These are phyloP conservation scores for Orius laevigatus DNA, from an alignment of 1,140 invertebrate genomes.

Conservation along the genomic window DNA sequence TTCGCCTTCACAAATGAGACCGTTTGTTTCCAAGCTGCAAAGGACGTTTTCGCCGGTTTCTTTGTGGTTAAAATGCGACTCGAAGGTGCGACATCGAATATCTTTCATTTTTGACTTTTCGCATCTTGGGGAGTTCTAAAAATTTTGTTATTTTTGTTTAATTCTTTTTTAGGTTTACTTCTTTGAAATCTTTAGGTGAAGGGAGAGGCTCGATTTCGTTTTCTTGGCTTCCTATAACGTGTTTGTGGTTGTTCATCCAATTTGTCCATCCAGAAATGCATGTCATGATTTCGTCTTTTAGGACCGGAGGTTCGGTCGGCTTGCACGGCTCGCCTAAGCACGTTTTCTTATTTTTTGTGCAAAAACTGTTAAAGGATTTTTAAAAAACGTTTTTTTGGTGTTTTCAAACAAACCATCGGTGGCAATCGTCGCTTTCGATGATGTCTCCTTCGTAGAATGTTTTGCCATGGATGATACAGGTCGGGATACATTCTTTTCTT, in stretches of 20 bases:
- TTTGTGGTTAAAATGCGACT: constrained; percentile 39
- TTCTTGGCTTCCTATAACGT: constrained; percentile 24
- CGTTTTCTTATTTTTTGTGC: constrained; percentile 44
- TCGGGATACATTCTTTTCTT: constrained; percentile 44
- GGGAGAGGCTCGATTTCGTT: constrained; percentile 47
- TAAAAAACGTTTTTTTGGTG: constrained; percentile 3
- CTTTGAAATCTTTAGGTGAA: constrained; percentile 27
- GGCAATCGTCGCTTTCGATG: constrained; percentile 54
- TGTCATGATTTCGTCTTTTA: constrained; percentile 25
- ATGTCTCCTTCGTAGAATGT: constrained; percentile 59
- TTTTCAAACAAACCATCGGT: constrained; percentile 41
- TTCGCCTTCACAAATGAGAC: constrained; percentile 42
- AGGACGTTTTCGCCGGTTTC: constrained; percentile 52
- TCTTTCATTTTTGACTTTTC: constrained; percentile 43
- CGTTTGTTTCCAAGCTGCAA: constrained; percentile 47
- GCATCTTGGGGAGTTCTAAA: constrained; percentile 27
- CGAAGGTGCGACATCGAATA: constrained; percentile 55
- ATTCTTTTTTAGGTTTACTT: too few relatives aligned
- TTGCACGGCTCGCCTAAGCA: constrained; percentile 53
- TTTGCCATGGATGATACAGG: constrained; percentile 47
- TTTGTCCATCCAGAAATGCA: constrained; percentile 53
- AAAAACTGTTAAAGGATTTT: constrained; percentile 29
- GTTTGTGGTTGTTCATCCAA: constrained; percentile 50
- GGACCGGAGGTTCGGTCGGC: constrained; percentile 10
- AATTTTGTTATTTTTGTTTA: background rate